Evolutionary conservation across 2,888 invertebrate species (phyloP).

Genomic region (Drosophila borborema): DNA sequence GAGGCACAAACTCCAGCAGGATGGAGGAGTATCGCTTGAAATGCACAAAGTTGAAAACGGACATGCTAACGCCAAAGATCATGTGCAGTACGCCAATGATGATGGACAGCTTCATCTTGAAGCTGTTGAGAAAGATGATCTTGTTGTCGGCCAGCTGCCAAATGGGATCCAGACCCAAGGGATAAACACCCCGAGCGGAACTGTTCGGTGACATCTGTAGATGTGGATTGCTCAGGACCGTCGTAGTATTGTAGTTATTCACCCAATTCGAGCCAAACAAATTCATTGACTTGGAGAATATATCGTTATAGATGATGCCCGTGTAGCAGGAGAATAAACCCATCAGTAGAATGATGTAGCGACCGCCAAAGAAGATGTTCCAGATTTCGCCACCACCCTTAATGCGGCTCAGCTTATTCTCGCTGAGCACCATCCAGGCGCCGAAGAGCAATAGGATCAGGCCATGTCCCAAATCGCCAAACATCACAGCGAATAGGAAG

Average conservation of each 20-base stretch:
- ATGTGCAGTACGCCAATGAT: constrained; percentile 97
- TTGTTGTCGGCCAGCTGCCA: constrained; percentile 95
- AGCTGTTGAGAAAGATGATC: constrained; percentile 97
- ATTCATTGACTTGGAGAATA: constrained; percentile 98
- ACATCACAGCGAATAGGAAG: constrained; percentile 98
- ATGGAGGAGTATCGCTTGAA: constrained; percentile 90
- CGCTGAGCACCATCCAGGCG: constrained; percentile 92
- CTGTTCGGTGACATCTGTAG: constrained; percentile 89
- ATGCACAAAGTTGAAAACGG: constrained; percentile 91
- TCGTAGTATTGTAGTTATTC: constrained; percentile 87
- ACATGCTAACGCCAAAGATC: constrained; percentile 96
- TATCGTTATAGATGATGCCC: constrained; percentile 98
- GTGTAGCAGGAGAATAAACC: constrained; percentile 99
- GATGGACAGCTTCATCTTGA: constrained; percentile 98
- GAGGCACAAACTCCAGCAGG: constrained; percentile 95
- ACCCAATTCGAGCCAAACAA: constrained; percentile 96
- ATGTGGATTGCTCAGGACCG: constrained; percentile 85
- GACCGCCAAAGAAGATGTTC: constrained; percentile 98
- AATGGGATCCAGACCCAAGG: constrained; percentile 93
- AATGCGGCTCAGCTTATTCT: constrained; percentile 91
- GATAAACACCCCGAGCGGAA: constrained; percentile 86
- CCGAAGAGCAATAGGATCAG: constrained; percentile 93
- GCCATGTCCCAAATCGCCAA: constrained; percentile 97
- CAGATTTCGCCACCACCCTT: constrained; percentile 94
- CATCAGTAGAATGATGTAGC: constrained; percentile 99